Percentiles rank a stretch among this genome's conserved stretches.
These are phyloP conservation scores for Branchipolynoe longqiensis DNA, from an alignment of 2,888 invertebrate species.

Conservation along the genomic window DNA sequence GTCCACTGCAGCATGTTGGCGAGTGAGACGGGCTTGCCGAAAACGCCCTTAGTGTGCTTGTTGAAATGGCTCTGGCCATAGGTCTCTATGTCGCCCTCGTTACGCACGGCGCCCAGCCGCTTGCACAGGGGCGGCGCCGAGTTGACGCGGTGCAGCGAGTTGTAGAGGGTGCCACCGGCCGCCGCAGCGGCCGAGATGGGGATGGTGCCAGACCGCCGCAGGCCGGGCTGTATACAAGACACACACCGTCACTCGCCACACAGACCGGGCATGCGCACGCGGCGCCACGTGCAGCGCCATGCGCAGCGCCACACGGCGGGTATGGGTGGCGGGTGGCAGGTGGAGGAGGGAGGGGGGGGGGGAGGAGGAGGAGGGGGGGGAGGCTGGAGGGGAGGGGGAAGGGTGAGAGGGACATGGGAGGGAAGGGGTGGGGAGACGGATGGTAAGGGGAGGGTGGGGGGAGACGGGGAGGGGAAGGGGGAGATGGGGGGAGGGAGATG, in stretches of 20 bases:
- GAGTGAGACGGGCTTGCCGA: slow-evolving; percentile 88
- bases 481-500: too few species aligned
- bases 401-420: too few species aligned
- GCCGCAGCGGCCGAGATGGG: not conserved
- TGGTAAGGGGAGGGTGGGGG: too few species aligned
- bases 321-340: too few species aligned
- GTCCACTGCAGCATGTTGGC: slow-evolving; percentile 96
- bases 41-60: slow-evolving; percentile 90
- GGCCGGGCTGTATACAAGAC: slow-evolving; percentile 42
- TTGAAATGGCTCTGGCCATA: slow-evolving; percentile 96
- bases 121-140: slow-evolving; percentile 20
- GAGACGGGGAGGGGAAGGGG: too few species aligned
- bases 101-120: not conserved
- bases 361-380: too few species aligned
- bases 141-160: slow-evolving; percentile 48
- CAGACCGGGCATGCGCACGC: slow-evolving; percentile 30
- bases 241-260: not conserved
- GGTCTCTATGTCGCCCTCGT: slow-evolving; percentile 85
- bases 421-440: too few species aligned
- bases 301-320: not conserved
- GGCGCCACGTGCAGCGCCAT: not conserved
- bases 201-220: slow-evolving; percentile 16
- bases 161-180: not conserved
- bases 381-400: too few species aligned
- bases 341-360: too few species aligned